Conservation (phyloP, 2,797 vertebrate species). For the Parauchenoglanis punctatus region DNA sequence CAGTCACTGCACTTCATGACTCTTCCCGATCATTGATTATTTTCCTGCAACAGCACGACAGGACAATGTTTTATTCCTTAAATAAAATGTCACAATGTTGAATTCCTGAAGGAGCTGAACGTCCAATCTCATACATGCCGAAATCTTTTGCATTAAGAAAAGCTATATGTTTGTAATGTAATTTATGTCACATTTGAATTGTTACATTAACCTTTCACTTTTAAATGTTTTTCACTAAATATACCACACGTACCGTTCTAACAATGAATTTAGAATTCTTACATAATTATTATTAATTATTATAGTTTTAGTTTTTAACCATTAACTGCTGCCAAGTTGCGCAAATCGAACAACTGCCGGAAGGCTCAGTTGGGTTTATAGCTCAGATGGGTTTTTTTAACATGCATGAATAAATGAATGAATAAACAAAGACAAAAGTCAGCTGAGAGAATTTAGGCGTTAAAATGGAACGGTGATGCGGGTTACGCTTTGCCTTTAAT, state of each 20-base stretch:
- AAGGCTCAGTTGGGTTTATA: neutral
- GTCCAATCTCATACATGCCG: neutral
- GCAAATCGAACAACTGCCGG: too few species aligned
- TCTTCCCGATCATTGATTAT: neutral
- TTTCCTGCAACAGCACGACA: neutral
- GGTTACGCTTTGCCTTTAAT: neutral
- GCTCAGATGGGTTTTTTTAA: neutral
- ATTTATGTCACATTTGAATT: too few species aligned
- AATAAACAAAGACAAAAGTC: neutral
- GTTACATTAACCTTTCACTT: too few species aligned
- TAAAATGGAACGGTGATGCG: neutral
- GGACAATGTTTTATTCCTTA: neutral
- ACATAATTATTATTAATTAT: neutral
- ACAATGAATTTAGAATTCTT: neutral
- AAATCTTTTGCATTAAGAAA: too few species aligned
- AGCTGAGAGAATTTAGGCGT: neutral
- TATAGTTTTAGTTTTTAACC: neutral
- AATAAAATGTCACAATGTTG: neutral
- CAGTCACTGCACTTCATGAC: neutral
- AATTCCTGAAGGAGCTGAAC: neutral
- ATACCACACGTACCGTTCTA: neutral
- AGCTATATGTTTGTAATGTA: too few species aligned
- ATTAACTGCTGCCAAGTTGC: neutral
- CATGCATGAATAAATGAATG: neutral
- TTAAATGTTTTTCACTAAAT: neutral